Base-by-base conservation (phyloP, 1,140 invertebrate genomes). In the Zeugodacus cucurbitae region DNA sequence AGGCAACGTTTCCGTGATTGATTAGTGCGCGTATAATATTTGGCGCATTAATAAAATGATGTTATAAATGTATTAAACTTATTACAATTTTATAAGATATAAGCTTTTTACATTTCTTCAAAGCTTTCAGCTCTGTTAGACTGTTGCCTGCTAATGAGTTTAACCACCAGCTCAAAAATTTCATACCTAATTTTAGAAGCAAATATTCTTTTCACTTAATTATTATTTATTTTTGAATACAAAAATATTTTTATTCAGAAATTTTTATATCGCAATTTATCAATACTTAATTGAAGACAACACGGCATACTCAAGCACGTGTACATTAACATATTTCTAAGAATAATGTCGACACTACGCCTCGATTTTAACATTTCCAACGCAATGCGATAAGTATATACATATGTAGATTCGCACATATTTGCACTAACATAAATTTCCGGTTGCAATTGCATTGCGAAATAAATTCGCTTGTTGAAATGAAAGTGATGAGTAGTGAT, bases 401-500 rank as follows among this genome's bases (percentile, higher is more conserved):
- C 41, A 29, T 48, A 11, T 17, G 14, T 70, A 70, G 14, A 44
- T 54, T 14, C 22, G 44, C 10, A 54, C 44, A 82, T 48, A 82
- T 22, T 2, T 34, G 74, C 70, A 74, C 44, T 62, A 20, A 82
- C 41, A 82, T 44, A 82, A 82, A 82, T 82, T 82, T 82, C 74
- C 74, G 74, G 41, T 48, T 82, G 41, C 37, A 82, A 48, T 82
- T 82, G 74, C n/a, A 82, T 34, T 82, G 74, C 44, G 74, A 82
- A 82, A 82, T 48, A n/a, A 62, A 41, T 41, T 48, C 22, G 44
- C 44, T 82, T 82, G 74, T 48, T 82, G 74, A 82, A 82, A 82
- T 82, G 74, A 82, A 48, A 82, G 74, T 48, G 74, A 82, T 82
- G 74, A 82, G 20, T 44, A 48, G 74, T 82, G 41, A 48, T 82